A percentile compares a stretch with the other conserved stretches of the same genome.
Evolutionary conservation across 2,797 vertebrate genomes (phyloP).

Genomic region (Typhlichthys subterraneus): DNA sequence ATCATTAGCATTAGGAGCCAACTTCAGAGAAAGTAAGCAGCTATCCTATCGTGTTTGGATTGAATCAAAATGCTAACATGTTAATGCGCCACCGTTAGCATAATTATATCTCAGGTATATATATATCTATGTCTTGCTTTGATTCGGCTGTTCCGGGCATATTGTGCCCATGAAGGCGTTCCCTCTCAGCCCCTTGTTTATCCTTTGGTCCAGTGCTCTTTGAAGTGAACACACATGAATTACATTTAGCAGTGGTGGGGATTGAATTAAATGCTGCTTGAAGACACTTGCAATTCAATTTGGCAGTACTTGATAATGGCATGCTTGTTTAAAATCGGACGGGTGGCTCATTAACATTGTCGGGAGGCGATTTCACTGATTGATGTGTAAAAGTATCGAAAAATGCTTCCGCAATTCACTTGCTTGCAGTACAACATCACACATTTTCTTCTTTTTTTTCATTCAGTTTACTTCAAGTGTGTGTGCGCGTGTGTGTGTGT

Average conservation of each 20-base stretch:
- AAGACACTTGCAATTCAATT: constrained; percentile 62
- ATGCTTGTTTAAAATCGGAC: constrained; percentile 61
- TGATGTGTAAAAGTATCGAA: neutral
- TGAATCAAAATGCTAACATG: constrained; percentile 73
- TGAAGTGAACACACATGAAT: constrained; percentile 63
- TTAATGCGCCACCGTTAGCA: constrained; percentile 77
- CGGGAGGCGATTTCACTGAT: constrained; percentile 2
- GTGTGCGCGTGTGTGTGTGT: too few relatives aligned
- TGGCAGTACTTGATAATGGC: constrained; percentile 57
- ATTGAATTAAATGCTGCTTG: constrained; percentile 64
- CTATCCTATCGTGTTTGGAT: constrained; percentile 42
- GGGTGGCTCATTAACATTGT: constrained; percentile 43
- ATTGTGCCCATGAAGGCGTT: constrained; percentile 43
- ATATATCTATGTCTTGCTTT: constrained; percentile 52
- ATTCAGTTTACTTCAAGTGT: too few relatives aligned
- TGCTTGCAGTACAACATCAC: too few relatives aligned
- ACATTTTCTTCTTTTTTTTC: too few relatives aligned
- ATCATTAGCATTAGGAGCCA: constrained; percentile 5
- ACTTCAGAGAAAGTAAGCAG: neutral
- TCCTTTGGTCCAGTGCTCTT: constrained; percentile 56
- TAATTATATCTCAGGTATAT: constrained; percentile 68
- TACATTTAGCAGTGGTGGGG: constrained; percentile 57
- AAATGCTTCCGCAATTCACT: too few relatives aligned
- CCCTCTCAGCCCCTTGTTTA: constrained; percentile 44
- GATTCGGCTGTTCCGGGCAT: constrained; percentile 56